phyloP scores from a whole-genome alignment of 1,140 invertebrate genomes.

The Anastrepha ludens region DNA sequence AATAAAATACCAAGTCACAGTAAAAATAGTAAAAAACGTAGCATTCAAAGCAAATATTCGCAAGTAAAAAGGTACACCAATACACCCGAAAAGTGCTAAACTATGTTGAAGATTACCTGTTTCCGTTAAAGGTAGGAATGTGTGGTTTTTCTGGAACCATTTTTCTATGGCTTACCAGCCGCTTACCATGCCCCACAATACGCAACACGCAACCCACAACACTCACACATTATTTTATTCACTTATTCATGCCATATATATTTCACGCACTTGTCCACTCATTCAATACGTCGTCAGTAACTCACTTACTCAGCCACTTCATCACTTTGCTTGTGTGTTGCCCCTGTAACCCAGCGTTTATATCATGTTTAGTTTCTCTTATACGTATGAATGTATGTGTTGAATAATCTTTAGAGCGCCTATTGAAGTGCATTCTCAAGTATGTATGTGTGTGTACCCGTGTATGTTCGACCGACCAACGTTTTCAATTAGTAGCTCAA shows the following conservation, averaged over 20 bases:
- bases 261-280: not conserved
- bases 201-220: too few species aligned
- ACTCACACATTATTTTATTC: conserved; percentile 57
- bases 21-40: not conserved
- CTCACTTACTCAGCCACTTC: not conserved
- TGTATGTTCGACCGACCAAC: conserved; percentile 65
- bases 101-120: conserved; percentile 65
- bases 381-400: not conserved
- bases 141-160: not conserved
- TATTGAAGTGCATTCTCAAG: not conserved
- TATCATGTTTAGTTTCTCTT: not conserved
- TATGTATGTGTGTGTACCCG: not conserved
- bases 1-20: not conserved
- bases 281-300: not conserved
- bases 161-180: conserved; percentile 57
- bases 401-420: not conserved
- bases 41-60: conserved; percentile 1
- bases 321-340: not conserved
- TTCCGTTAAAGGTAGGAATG: not conserved
- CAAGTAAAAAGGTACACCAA: conserved; percentile 36
- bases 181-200: conserved; percentile 60
- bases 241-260: conserved; percentile 56
- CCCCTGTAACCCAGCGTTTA: not conserved
- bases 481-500: conserved; percentile 74
- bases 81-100: conserved; percentile 68